Conservation (phyloP, 2,797 vertebrate genomes). For the Chloroceryle amazona region DNA sequence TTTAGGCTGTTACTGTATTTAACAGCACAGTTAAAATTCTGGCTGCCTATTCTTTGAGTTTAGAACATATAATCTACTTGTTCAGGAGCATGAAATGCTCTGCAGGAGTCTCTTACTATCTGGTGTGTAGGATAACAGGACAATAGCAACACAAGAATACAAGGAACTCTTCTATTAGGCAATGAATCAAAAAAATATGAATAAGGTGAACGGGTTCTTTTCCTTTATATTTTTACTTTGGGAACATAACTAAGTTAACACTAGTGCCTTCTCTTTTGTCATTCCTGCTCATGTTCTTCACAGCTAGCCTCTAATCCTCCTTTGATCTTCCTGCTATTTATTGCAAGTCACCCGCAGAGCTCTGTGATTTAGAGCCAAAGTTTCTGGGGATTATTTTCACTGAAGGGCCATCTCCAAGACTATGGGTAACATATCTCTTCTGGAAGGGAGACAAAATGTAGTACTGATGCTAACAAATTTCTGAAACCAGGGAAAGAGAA, state of each 20-base stretch:
- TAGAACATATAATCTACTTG: not conserved
- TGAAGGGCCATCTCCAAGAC: not conserved
- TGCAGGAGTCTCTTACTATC: not conserved
- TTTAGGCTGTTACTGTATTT: not conserved
- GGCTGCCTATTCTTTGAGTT: not conserved
- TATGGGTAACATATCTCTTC: not conserved
- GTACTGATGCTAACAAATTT: not conserved
- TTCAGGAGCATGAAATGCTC: not conserved
- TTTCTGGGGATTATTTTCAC: conserved; percentile 4
- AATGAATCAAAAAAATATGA: not conserved
- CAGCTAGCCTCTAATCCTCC: not conserved
- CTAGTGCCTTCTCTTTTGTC: not conserved
- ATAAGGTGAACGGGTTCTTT: not conserved
- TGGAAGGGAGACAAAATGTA: not conserved
- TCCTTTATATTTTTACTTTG: not conserved
- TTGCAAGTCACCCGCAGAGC: not conserved
- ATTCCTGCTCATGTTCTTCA: not conserved
- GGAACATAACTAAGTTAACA: not conserved
- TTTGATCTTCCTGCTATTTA: conserved; percentile 28
- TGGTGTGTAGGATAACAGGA: not conserved
- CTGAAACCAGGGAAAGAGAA: not conserved
- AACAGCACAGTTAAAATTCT: not conserved
- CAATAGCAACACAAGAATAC: not conserved
- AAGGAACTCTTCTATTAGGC: not conserved
- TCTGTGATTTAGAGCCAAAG: not conserved